Evolutionary conservation across 2,113 vertebrate species (phyloP).

Genomic region (Tragulus kanchil): DNA sequence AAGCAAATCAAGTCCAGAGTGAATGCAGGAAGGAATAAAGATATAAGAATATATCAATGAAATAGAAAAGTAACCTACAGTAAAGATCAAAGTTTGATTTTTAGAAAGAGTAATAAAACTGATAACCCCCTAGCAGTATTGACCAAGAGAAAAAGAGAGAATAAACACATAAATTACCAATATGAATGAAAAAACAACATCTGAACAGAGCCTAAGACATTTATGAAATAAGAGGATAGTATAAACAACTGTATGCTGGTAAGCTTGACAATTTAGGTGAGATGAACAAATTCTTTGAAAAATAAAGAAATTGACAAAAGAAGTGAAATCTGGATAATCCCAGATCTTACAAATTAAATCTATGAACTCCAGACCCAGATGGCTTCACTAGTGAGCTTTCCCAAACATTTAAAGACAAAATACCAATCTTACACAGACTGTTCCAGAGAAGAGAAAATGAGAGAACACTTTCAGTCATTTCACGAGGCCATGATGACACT

Average conservation of each 20-base stretch:
- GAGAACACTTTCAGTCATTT: background rate
- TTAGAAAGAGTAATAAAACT: background rate
- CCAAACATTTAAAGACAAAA: conserved; percentile 16
- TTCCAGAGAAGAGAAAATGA: background rate
- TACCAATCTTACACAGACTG: background rate
- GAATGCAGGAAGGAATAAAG: background rate
- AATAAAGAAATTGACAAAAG: background rate
- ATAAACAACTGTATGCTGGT: background rate
- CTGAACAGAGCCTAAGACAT: background rate
- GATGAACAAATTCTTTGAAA: conserved; percentile 16
- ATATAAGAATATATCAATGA: background rate
- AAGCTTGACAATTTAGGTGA: background rate
- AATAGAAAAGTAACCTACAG: background rate
- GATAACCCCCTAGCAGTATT: background rate
- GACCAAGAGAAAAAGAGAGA: background rate
- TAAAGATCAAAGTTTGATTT: conserved; percentile 4
- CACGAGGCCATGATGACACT: background rate
- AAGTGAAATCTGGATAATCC: background rate
- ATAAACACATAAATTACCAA: background rate
- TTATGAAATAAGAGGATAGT: background rate
- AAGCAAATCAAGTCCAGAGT: background rate
- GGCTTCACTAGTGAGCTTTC: background rate
- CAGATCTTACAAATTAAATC: background rate
- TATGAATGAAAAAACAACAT: background rate
- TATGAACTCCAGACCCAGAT: background rate